These are phyloP conservation scores for Orientallactaga sibirica DNA, from an alignment of 2,797 vertebrate genomes.

Conservation along the genomic window DNA sequence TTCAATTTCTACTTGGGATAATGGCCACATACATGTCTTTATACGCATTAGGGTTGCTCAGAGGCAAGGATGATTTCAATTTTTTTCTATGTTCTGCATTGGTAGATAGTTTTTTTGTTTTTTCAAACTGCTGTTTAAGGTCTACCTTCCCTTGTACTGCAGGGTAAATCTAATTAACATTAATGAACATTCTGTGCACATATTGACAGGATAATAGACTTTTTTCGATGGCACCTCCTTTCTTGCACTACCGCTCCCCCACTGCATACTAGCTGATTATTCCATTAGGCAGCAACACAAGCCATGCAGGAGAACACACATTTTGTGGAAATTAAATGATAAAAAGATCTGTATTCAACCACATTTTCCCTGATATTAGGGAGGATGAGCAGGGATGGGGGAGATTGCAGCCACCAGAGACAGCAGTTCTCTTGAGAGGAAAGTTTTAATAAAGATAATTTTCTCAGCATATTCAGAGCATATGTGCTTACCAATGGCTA, in stretches of 20 bases:
- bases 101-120: constrained; percentile 59
- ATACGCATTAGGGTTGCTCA: constrained; percentile 78
- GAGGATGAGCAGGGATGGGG: neutral
- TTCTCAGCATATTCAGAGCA: neutral
- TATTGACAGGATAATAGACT: constrained; percentile 81
- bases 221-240: constrained; percentile 70
- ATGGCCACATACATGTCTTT: constrained; percentile 82
- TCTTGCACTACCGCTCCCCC: constrained; percentile 35
- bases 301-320: constrained; percentile 51
- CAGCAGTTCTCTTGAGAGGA: constrained; percentile 6
- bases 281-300: constrained; percentile 68
- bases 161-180: constrained; percentile 81
- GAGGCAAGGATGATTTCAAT: constrained; percentile 77
- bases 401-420: neutral
- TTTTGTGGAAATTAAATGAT: constrained; percentile 65
- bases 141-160: constrained; percentile 67
- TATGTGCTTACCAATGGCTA: neutral
- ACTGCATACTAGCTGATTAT: constrained; percentile 67
- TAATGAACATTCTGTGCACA: constrained; percentile 77
- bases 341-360: constrained; percentile 40
- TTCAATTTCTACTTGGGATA: constrained; percentile 81
- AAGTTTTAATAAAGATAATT: constrained; percentile 35
- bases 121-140: constrained; percentile 74
- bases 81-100: constrained; percentile 66
- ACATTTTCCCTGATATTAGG: neutral